Evolutionary conservation across 2,113 vertebrate genomes (phyloP).

Genomic region (Nettapus auritus): DNA sequence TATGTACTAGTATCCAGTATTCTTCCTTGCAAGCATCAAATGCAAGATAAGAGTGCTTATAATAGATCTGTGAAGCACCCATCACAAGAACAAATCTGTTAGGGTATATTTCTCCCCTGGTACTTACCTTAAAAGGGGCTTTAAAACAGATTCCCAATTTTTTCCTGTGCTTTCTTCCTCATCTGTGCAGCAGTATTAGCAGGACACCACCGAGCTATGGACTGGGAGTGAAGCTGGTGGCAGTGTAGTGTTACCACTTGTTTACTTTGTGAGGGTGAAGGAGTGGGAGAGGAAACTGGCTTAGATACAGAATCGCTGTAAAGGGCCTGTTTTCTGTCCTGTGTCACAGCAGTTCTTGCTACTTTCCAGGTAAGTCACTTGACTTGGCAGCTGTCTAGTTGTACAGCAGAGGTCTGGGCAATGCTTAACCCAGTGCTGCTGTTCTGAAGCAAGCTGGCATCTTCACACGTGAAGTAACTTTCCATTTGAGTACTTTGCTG

Average conservation of each 20-base stretch:
- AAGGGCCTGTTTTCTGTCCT: not conserved
- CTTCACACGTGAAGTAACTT: not conserved
- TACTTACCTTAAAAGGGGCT: not conserved
- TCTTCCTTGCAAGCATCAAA: not conserved
- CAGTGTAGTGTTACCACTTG: not conserved
- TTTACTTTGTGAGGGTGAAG: not conserved
- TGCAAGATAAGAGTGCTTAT: not conserved
- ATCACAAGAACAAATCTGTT: not conserved
- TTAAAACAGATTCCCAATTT: not conserved
- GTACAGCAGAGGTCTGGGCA: not conserved
- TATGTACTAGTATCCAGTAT: not conserved
- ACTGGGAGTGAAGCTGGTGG: not conserved
- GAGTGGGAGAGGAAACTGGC: not conserved
- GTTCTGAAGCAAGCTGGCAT: not conserved
- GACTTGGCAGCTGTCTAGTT: not conserved
- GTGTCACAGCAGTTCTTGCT: not conserved
- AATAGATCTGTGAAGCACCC: not conserved
- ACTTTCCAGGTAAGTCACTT: not conserved
- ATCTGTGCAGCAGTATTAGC: not conserved
- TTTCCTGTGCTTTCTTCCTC: fast-evolving
- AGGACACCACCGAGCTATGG: not conserved
- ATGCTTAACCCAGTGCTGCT: not conserved
- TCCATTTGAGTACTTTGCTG: not conserved
- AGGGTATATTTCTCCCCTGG: not conserved
- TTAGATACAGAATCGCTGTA: not conserved